Base-by-base conservation (phyloP, 2,113 vertebrate genomes). In the Chloropsis cyanopogon region DNA sequence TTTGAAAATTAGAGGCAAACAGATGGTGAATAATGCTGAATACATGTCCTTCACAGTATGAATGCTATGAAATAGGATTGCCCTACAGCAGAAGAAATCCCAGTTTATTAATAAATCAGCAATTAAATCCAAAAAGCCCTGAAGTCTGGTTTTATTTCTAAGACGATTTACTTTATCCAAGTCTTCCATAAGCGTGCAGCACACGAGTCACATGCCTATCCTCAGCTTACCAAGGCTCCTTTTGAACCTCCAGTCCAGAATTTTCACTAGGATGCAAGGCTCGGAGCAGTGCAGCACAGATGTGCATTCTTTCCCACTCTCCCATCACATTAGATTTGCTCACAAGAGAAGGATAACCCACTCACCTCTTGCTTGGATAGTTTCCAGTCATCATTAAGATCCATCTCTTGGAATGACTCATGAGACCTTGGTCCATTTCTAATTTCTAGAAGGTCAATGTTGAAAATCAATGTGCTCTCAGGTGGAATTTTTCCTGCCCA, bases 361-460 rank as follows among this genome's bases (percentile, higher is more conserved):
- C 92, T 97, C 92, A 99, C 99, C 98, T 99, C 99, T 6, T 98
- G 87, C 94, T 97, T 99, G 70, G 99, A 99, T 29, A 99, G 98
- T 66, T 97, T 99, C 99, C 99, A 99, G 96, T 99, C 99, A 94
- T 99, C 99, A 9, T 99, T 98, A 72, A 99, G 98, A 95, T 99
- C 99, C 99, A 99, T 99, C 90, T 99, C 98, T 96, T 99, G 99
- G 96, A 99, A 99, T 22, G 99, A 99, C 66, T 99, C 99, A 18
- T 99, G 99, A 37, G 99, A 99, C 72, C 99, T 97, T 16, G 99
- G 99, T 57, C 99, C 99, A 96, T 99, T 99, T 97, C 99, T 98
- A 92, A 99, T 99, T 94, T 99, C 99, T 57, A 99, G 93, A 88
- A 99, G 96, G 92, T 99, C 99, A 29, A 99, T 96, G 63, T 99